Evolutionary conservation across 2,113 vertebrate species (phyloP).

Genomic region (Oriolus oriolus): DNA sequence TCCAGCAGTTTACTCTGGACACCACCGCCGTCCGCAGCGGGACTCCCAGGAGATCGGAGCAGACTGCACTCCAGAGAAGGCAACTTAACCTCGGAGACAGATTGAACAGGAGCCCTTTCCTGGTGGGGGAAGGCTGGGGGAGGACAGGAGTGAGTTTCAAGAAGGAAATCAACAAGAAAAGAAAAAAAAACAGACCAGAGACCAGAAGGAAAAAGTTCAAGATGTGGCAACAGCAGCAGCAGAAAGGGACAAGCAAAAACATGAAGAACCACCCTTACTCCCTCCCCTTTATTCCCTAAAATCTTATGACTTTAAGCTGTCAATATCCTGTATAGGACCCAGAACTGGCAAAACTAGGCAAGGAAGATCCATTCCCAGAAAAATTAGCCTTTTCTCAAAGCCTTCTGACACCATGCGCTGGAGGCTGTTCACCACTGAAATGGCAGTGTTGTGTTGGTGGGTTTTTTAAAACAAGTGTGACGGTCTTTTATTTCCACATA

Average conservation of each 20-base stretch:
- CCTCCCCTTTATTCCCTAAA: not conserved
- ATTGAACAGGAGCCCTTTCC: constrained; percentile 30
- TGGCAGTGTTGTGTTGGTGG: not conserved
- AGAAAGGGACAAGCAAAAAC: constrained; percentile 3
- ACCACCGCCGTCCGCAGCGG: not conserved
- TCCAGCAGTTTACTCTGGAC: constrained; percentile 50
- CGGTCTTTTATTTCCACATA: constrained; percentile 60
- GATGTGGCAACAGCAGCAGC: constrained; percentile 7
- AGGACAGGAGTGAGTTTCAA: not conserved
- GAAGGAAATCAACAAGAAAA: not conserved
- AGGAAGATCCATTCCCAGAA: not conserved
- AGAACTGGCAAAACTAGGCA: constrained; percentile 17
- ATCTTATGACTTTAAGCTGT: not conserved
- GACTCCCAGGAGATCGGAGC: not conserved
- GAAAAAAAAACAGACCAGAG: not conserved
- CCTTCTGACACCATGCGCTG: constrained; percentile 16
- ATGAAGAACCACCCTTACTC: not conserved
- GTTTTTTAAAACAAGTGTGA: constrained; percentile 20
- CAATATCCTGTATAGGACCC: not conserved
- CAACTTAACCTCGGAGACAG: not conserved
- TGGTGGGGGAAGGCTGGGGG: not conserved
- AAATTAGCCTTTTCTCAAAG: not conserved
- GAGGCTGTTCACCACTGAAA: constrained; percentile 57
- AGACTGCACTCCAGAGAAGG: constrained; percentile 1
- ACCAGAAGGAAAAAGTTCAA: not conserved